Conservation (phyloP, 1,140 invertebrate genomes). For the Drosophila baimaii region DNA sequence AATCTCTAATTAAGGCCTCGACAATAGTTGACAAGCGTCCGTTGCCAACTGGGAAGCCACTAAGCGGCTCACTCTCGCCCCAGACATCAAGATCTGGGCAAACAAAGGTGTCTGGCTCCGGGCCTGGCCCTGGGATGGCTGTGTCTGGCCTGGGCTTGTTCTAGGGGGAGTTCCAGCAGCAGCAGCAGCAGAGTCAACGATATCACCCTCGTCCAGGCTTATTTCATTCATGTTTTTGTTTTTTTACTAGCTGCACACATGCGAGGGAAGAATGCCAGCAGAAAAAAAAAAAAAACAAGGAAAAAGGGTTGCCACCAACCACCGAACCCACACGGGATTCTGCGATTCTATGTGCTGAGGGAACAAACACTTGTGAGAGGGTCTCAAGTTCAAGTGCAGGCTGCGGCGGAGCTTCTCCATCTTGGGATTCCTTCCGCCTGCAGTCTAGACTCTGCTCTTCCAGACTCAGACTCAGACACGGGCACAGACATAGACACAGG, state of each 20-base stretch:
- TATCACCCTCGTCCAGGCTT: constrained; percentile 50
- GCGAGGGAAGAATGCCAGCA: constrained; percentile 30
- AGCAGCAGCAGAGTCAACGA: constrained; percentile 15
- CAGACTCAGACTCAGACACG: constrained; percentile 4
- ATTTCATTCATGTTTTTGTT: constrained; percentile 58
- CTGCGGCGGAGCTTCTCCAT: constrained; percentile 29
- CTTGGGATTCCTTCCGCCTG: constrained; percentile 54
- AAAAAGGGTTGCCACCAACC: constrained; percentile 49
- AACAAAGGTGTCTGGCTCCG: constrained; percentile 53
- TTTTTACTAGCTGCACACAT: constrained; percentile 44
- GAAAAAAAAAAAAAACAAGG: constrained; percentile 19
- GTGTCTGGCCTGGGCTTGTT: constrained; percentile 27
- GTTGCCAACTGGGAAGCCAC: constrained; percentile 30
- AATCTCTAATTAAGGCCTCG: constrained; percentile 59
- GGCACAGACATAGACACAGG: constrained; percentile 21
- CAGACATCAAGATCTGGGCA: constrained; percentile 58
- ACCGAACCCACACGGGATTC: constrained; percentile 50
- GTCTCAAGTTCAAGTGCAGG: constrained; percentile 60
- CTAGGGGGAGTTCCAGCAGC: constrained; percentile 21
- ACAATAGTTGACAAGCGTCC: constrained; percentile 46
- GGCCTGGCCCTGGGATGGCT: constrained; percentile 19
- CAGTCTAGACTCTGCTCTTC: constrained; percentile 38
- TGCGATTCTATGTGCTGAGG: constrained; percentile 1
- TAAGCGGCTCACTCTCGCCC: constrained; percentile 50
- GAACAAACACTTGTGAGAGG: constrained; percentile 29